Conservation (phyloP, 2,113 vertebrate species). For the Bubo bubo region DNA sequence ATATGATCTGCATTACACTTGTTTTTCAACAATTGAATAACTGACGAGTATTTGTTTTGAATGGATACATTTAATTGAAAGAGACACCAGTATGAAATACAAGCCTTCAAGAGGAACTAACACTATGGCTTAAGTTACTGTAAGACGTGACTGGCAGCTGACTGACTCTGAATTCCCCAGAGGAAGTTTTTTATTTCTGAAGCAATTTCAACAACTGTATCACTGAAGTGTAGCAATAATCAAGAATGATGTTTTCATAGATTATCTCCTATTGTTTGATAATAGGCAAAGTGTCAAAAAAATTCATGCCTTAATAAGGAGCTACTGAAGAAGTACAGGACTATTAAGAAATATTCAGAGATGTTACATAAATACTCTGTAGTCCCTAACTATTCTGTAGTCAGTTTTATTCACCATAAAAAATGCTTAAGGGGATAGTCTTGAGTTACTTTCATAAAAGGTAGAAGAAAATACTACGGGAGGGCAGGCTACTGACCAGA, state of each 20-base stretch:
- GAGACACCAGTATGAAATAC: background rate
- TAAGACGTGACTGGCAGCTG: background rate
- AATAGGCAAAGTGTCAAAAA: background rate
- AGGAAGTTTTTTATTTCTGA: slow-evolving; percentile 1
- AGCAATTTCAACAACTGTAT: background rate
- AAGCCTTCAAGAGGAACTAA: background rate
- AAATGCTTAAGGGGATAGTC: background rate
- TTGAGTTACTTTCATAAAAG: background rate
- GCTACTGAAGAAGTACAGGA: background rate
- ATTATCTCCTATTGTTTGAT: background rate
- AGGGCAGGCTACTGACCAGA: background rate
- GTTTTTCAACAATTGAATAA: background rate
- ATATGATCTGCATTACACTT: background rate
- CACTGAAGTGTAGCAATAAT: background rate
- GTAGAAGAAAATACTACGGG: background rate
- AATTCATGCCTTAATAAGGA: background rate
- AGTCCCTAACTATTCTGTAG: background rate
- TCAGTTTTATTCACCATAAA: background rate
- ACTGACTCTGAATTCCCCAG: background rate
- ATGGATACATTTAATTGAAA: background rate
- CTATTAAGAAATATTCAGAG: background rate
- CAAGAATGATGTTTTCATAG: background rate
- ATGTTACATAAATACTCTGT: background rate
- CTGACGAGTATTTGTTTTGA: background rate
- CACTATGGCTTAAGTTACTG: background rate